These are phyloP conservation scores for Phasianus colchicus DNA, from an alignment of 2,113 vertebrate genomes.

Conservation along the genomic window DNA sequence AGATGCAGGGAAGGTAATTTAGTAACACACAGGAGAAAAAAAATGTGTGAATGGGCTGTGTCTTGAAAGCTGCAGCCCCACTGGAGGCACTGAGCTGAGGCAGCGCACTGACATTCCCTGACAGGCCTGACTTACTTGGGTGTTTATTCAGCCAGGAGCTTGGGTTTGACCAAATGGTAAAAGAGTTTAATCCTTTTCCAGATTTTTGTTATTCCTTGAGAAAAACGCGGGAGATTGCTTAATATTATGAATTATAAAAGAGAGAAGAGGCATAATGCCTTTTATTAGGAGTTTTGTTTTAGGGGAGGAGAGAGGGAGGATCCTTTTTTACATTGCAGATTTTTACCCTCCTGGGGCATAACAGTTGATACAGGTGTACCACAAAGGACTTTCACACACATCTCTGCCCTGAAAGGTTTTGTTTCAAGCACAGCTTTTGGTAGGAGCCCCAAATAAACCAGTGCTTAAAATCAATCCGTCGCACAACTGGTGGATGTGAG, in stretches of 20 bases:
- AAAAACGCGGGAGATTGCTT: neutral
- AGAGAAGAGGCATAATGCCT: neutral
- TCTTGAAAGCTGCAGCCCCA: neutral
- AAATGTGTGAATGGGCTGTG: neutral
- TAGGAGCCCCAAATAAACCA: neutral
- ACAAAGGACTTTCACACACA: slow-evolving; percentile 14
- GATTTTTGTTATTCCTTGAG: neutral
- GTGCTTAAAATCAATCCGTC: neutral
- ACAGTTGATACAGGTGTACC: slow-evolving; percentile 39
- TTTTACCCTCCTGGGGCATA: neutral
- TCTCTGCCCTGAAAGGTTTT: neutral
- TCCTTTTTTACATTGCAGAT: slow-evolving; percentile 34
- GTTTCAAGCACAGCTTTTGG: neutral
- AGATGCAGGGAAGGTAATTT: neutral
- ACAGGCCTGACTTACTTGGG: neutral
- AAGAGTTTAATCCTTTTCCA: neutral
- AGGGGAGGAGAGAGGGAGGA: neutral
- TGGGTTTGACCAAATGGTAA: neutral
- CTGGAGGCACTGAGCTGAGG: neutral
- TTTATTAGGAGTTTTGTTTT: neutral
- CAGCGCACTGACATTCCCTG: neutral
- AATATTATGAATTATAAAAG: neutral
- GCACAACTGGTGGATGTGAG: neutral
- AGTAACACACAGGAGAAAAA: neutral
- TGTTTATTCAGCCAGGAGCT: neutral